A percentile compares a stretch with the other conserved stretches of the same genome.
Conservation (phyloP, 2,113 vertebrate species). For the Chunga burmeisteri region DNA sequence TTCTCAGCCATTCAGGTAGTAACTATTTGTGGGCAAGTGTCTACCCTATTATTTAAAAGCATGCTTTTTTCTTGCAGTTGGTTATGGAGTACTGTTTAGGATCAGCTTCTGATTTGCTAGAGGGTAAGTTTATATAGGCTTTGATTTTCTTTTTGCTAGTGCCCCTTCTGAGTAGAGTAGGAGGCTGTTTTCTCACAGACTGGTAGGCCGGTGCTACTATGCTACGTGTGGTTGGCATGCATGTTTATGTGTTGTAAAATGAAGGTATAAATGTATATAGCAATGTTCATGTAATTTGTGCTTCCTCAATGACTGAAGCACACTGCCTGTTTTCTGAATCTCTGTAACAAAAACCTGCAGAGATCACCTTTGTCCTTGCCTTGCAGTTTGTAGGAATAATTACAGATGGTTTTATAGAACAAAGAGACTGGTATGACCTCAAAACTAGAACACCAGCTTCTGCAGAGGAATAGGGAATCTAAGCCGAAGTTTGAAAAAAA, state of each 20-base stretch:
- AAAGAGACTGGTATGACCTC: not conserved
- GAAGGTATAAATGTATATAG: not conserved
- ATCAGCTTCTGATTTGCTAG: constrained; percentile 96
- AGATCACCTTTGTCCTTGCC: not conserved
- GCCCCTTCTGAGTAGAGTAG: not conserved
- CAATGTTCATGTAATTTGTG: not conserved
- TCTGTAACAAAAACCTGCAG: not conserved
- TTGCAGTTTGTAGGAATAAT: not conserved
- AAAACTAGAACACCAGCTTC: not conserved
- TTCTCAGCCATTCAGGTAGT: not conserved
- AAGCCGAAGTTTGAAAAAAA: not conserved
- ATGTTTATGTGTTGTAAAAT: not conserved
- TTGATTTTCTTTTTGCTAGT: not conserved
- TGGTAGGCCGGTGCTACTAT: too few species aligned
- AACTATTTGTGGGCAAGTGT: not conserved
- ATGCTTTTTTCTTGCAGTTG: constrained; percentile 80
- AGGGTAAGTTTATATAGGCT: constrained; percentile 81
- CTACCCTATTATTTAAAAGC: not conserved
- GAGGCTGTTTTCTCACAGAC: not conserved
- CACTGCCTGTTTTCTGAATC: not conserved
- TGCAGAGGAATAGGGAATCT: not conserved
- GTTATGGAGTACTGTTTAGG: constrained; percentile 99
- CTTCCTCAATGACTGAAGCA: not conserved
- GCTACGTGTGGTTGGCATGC: not conserved
- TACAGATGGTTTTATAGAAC: not conserved